Conservation (phyloP, 1,140 invertebrate genomes). For the Caerostris darwini region DNA sequence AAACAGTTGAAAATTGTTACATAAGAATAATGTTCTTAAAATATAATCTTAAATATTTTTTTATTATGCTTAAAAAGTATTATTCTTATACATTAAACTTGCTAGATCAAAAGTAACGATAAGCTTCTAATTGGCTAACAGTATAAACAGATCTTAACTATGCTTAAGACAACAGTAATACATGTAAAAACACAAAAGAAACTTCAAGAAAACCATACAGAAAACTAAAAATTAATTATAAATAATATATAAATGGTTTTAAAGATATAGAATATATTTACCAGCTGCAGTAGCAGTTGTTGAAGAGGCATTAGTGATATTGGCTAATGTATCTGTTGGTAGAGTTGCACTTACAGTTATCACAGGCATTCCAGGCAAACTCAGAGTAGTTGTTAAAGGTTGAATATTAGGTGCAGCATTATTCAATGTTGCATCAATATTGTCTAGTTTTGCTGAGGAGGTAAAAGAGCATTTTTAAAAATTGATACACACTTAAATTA, state of each 20-base stretch:
- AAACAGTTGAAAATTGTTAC: too few species aligned
- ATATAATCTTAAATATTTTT: too few species aligned
- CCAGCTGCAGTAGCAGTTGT: slow-evolving; percentile 48
- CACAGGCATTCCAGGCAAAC: slow-evolving; percentile 89
- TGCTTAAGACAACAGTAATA: neutral
- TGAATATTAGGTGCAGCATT: slow-evolving; percentile 62
- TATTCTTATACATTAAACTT: neutral
- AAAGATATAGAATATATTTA: neutral
- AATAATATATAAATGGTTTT: neutral
- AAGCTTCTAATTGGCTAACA: neutral
- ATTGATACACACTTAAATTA: neutral
- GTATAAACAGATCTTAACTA: neutral
- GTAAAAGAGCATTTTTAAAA: neutral
- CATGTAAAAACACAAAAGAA: neutral
- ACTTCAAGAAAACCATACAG: neutral
- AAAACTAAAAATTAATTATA: neutral
- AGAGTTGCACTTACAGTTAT: slow-evolving; percentile 90
- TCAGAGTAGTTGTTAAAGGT: slow-evolving; percentile 87
- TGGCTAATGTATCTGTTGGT: slow-evolving; percentile 78
- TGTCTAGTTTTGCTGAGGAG: slow-evolving; percentile 35
- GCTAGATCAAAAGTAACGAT: neutral
- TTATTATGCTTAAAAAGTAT: too few species aligned
- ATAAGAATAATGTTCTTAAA: too few species aligned
- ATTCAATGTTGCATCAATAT: slow-evolving; percentile 71
- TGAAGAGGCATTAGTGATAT: slow-evolving; percentile 43